Evolutionary conservation across 2,888 invertebrate species (phyloP), one percentile per base, ranked within the genome.

Genomic region (Metopia argyrocephala): DNA sequence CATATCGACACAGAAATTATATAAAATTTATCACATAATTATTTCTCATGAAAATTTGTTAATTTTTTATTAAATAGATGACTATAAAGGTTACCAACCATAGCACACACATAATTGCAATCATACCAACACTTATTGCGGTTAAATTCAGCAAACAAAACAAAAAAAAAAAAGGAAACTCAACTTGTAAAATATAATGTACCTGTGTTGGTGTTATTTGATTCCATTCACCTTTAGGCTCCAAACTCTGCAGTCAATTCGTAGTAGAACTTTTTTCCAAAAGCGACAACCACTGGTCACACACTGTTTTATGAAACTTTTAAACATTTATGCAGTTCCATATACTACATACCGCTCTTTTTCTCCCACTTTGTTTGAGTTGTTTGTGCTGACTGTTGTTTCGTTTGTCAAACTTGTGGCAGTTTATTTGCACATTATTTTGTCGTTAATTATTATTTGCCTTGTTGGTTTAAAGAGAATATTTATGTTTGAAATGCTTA

Each of bases 391-490:
- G 21, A 50, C 21, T 46, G 23, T 45, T 48, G 65, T 71, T 79
- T 74, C 79, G 83, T 82, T 70, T 82, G 80, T 78, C 76, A 82
- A 75, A 76, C 79, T 81, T 82, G 78, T 78, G 83, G 76, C 78
- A 82, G 81, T 83, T 84, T 84, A 83, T 84, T 84, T 84, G 83
- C 84, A 82, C 83, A 82, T 84, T 84, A 84, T 84, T 84, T 82
- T 82, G 79, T 83, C 84, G 82, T 84, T 84, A 84, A 83, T 84
- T 84, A 83, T 83, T 81, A 78, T 82, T 74, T 78, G 79, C 79
- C 71, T 79, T 75, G 68, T 74, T 80, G 76, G 65, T 74, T 76
- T 69, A 57, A 57, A 46, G 73, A 65, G 46, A 71, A 59, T 71
- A 69, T 76, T 69, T 75, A 66, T 70, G 61, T 68, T 69, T 54